Evolutionary conservation across 2,113 vertebrate species (phyloP).

Genomic region (Sinocyclocheilus maitianheensis): DNA sequence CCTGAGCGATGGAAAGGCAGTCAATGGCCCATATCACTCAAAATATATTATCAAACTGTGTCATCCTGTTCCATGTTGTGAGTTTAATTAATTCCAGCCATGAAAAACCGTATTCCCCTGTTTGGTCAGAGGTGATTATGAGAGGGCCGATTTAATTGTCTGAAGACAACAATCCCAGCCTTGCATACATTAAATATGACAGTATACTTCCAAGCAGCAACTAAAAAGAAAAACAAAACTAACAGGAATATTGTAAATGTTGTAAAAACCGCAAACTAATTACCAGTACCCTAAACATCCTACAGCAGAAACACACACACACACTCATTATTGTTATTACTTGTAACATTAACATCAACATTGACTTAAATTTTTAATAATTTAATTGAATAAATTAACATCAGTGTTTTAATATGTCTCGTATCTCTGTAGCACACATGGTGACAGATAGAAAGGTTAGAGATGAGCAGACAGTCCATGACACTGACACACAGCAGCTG

Average conservation of each 20-base stretch:
- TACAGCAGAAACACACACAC: background rate
- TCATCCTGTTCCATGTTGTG: slow-evolving; percentile 62
- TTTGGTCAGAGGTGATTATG: slow-evolving; percentile 71
- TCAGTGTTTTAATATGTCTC: background rate
- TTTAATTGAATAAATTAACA: background rate
- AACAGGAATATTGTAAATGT: background rate
- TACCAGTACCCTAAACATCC: background rate
- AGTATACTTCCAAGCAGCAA: background rate
- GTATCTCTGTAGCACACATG: background rate
- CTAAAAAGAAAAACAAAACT: background rate
- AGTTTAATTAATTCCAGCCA: slow-evolving; percentile 75
- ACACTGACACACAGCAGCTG: slow-evolving; percentile 15
- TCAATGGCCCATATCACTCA: slow-evolving; percentile 80
- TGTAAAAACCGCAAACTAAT: background rate
- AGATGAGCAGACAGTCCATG: background rate
- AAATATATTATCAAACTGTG: slow-evolving; percentile 65
- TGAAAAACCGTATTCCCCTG: slow-evolving; percentile 71
- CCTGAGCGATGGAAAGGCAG: slow-evolving; percentile 77
- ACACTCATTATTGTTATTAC: background rate
- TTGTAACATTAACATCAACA: background rate
- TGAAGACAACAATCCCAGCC: slow-evolving; percentile 49
- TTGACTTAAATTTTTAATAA: background rate
- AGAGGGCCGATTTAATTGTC: slow-evolving; percentile 65
- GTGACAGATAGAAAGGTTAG: background rate
- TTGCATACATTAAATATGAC: slow-evolving; percentile 45